Conservation (phyloP, 2,888 invertebrate genomes). For the Noctua comes region DNA sequence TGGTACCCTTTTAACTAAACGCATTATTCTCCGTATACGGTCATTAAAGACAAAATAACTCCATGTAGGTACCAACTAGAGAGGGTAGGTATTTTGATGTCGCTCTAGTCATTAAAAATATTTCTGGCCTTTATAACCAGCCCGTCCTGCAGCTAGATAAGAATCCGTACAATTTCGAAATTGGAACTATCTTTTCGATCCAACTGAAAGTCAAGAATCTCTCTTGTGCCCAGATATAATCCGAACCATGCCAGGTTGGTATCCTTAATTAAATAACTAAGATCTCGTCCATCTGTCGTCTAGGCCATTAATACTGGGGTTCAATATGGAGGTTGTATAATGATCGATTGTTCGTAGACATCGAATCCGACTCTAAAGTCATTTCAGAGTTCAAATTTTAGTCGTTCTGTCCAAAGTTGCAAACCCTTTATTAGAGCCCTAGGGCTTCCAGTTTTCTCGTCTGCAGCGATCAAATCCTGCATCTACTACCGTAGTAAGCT, state of each 20-base stretch:
- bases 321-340: background rate
- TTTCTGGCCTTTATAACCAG: background rate
- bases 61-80: background rate
- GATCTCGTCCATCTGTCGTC: conserved; percentile 4
- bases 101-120: background rate
- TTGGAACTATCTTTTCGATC: conserved; percentile 25
- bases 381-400: conserved; percentile 6
- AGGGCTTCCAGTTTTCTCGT: background rate
- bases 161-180: conserved; percentile 24
- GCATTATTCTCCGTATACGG: background rate
- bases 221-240: conserved; percentile 30
- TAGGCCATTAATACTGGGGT: conserved; percentile 24
- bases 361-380: background rate
- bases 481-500: background rate
- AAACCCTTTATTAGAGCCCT: background rate
- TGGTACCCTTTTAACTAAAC: conserved; percentile 46
- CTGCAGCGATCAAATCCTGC: background rate
- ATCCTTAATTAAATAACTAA: conserved; percentile 53
- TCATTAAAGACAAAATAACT: conserved; percentile 6
- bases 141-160: background rate
- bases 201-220: conserved; percentile 16
- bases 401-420: background rate
- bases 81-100: background rate
- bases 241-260: conserved; percentile 17
- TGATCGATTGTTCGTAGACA: conserved; percentile 21